These are phyloP conservation scores for Dipodomys stephensi DNA, from an alignment of 2,113 vertebrate genomes.

Conservation along the genomic window DNA sequence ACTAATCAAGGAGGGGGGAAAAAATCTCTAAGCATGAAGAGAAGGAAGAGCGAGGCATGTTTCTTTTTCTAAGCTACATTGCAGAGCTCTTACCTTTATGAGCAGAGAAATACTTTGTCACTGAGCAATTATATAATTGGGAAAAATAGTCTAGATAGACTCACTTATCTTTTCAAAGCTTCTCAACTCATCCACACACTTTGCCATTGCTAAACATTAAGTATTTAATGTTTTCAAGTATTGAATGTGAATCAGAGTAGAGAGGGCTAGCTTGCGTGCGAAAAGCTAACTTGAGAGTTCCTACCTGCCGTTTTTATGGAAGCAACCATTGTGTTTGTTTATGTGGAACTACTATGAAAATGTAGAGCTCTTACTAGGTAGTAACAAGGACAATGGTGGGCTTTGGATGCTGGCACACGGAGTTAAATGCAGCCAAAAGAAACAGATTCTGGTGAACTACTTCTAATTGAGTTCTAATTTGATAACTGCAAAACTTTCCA, in stretches of 20 bases:
- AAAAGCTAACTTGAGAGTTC: constrained; percentile 50
- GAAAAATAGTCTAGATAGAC: background rate
- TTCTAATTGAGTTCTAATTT: background rate
- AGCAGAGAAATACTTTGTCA: constrained; percentile 19
- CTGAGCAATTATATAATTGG: background rate
- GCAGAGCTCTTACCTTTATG: constrained; percentile 14
- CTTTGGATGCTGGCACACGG: background rate
- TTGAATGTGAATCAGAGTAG: constrained; percentile 45
- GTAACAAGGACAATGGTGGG: background rate
- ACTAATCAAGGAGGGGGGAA: background rate
- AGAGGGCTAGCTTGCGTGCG: background rate
- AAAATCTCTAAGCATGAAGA: background rate
- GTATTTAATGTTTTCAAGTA: background rate
- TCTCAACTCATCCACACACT: constrained; percentile 31
- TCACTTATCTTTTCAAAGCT: constrained; percentile 50
- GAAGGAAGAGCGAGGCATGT: constrained; percentile 1
- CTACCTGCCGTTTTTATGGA: constrained; percentile 47
- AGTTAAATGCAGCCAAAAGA: background rate
- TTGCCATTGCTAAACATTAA: constrained; percentile 5
- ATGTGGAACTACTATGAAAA: background rate
- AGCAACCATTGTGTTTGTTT: constrained; percentile 46
- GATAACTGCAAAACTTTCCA: background rate
- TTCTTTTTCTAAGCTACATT: background rate
- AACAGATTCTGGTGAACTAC: background rate
- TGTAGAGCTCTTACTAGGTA: background rate